Evolutionary conservation across 1,140 invertebrate genomes (phyloP).

Genomic region (Agraylea sexmaculata): DNA sequence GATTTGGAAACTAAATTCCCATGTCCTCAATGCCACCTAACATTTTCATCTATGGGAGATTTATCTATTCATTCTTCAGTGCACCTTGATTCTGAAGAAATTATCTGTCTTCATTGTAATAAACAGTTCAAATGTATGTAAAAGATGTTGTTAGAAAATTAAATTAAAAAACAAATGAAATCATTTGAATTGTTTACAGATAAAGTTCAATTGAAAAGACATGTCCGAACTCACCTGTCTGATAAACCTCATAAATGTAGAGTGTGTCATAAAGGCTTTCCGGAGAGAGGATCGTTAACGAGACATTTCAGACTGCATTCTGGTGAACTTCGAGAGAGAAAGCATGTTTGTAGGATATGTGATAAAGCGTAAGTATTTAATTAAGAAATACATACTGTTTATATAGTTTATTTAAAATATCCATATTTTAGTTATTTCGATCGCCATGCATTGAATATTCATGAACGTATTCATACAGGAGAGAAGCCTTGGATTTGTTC

Average conservation of each 20-base stretch:
- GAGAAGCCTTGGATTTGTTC: conserved; percentile 51
- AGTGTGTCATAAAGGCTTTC: conserved; percentile 27
- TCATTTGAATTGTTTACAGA: conserved; percentile 9
- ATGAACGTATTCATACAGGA: conserved; percentile 55
- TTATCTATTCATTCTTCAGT: conserved; percentile 20
- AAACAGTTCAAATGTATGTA: conserved; percentile 21
- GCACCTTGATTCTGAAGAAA: conserved; percentile 14
- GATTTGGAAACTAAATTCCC: too few relatives aligned
- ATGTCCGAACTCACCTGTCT: conserved; percentile 24
- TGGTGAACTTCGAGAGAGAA: conserved; percentile 27
- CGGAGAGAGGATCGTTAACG: conserved; percentile 23
- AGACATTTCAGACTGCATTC: conserved; percentile 28
- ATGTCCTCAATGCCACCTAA: conserved; percentile 19
- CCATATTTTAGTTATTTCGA: conserved; percentile 39
- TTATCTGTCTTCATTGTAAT: conserved; percentile 18
- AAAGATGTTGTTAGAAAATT: neutral
- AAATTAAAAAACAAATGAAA: neutral
- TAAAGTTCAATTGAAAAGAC: conserved; percentile 21
- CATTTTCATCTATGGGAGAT: conserved; percentile 18
- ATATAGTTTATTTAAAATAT: conserved; percentile 15
- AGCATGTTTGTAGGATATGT: conserved; percentile 26
- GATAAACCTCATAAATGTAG: conserved; percentile 28
- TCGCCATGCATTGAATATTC: conserved; percentile 44
- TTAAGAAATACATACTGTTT: conserved; percentile 39
- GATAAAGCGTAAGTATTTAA: conserved; percentile 26